Evolutionary conservation across 2,888 invertebrate species (phyloP).

Genomic region (Polia nebulosa): DNA sequence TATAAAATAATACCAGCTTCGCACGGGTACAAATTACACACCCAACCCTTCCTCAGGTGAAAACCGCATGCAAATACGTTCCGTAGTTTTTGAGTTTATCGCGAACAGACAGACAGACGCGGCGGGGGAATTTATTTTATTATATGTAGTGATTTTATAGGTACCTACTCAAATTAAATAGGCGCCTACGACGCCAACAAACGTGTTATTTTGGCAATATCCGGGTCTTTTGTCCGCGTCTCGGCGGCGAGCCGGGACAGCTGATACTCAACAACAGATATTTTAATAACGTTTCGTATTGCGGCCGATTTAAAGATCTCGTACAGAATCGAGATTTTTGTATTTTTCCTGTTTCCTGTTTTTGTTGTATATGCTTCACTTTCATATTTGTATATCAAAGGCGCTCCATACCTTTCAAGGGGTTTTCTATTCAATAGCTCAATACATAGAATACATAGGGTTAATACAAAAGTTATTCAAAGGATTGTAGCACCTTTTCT

Average conservation of each 20-base stretch:
- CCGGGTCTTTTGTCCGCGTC: background rate
- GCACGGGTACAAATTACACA: too few species aligned
- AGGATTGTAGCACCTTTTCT: constrained; percentile 31
- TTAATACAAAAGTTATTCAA: constrained; percentile 21
- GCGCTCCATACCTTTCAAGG: background rate
- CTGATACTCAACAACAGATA: constrained; percentile 10
- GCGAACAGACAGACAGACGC: too few species aligned
- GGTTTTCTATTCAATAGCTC: constrained; percentile 38
- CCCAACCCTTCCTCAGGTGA: too few species aligned
- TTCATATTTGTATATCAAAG: constrained; percentile 23
- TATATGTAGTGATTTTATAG: too few species aligned
- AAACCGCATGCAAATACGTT: too few species aligned
- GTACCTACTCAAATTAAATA: too few species aligned
- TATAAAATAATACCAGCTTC: too few species aligned
- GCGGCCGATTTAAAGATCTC: constrained; percentile 13
- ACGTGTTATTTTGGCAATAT: background rate
- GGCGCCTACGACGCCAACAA: background rate
- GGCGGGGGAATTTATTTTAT: too few species aligned
- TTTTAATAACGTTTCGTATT: constrained; percentile 20
- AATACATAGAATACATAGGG: constrained; percentile 24
- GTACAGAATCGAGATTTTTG: background rate
- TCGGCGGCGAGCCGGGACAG: background rate
- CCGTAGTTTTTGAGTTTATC: too few species aligned
- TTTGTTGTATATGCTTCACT: background rate
- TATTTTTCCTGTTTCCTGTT: background rate